phyloP scores from a whole-genome alignment of 2,888 invertebrate genomes.

The Erpobdella octoculata region DNA sequence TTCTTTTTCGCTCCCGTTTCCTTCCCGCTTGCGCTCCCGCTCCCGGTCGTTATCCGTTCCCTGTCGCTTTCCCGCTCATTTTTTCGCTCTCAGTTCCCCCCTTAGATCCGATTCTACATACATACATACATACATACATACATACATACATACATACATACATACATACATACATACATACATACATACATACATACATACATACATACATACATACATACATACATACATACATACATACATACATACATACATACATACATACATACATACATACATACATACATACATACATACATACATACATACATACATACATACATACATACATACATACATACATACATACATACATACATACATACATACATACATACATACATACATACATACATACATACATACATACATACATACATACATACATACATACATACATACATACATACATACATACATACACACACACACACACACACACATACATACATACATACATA shows the following conservation, averaged over 20 bases:
- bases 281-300: conserved; percentile 10
- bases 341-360: conserved; percentile 6
- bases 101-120: too few relatives aligned
- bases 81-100: too few relatives aligned
- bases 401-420: conserved; percentile 16
- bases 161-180: conserved; percentile 21
- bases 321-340: conserved; percentile 16
- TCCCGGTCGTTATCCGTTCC: too few relatives aligned
- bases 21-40: too few relatives aligned
- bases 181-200: conserved; percentile 21
- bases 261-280: conserved; percentile 19
- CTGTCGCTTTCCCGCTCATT: too few relatives aligned
- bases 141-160: conserved; percentile 21
- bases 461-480: too few relatives aligned
- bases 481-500: too few relatives aligned
- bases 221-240: conserved; percentile 19
- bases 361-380: not conserved
- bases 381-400: conserved; percentile 3
- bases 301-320: conserved; percentile 8
- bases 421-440: too few relatives aligned
- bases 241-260: conserved; percentile 21
- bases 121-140: conserved; percentile 22
- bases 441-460: too few relatives aligned
- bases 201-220: conserved; percentile 20
- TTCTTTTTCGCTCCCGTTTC: too few relatives aligned